Percentiles rank a stretch among this genome's conserved stretches.
phyloP scores from a whole-genome alignment of 2,113 vertebrate species.

The Stercorarius parasiticus region DNA sequence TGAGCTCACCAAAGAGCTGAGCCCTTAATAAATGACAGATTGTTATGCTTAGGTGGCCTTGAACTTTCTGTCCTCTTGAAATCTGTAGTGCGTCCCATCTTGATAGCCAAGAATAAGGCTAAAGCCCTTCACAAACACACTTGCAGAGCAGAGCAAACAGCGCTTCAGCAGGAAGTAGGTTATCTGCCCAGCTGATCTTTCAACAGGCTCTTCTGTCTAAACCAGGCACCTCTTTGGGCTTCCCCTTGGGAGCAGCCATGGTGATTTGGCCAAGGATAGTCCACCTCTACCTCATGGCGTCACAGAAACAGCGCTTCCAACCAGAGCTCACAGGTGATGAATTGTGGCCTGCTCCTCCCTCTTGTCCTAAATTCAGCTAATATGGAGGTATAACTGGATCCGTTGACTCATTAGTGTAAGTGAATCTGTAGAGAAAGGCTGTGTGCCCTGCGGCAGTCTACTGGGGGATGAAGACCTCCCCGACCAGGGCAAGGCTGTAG shows the following conservation, averaged over 20 bases:
- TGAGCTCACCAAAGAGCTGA: not conserved
- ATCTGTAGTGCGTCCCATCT: not conserved
- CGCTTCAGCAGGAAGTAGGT: not conserved
- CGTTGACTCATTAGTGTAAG: not conserved
- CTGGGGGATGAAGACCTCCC: not conserved
- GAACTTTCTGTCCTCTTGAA: not conserved
- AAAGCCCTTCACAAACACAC: not conserved
- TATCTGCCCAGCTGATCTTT: not conserved
- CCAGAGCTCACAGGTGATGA: not conserved
- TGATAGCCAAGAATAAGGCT: not conserved
- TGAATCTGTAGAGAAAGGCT: not conserved
- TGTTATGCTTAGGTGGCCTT: not conserved
- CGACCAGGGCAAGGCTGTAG: not conserved
- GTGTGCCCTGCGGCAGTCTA: not conserved
- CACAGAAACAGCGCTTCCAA: not conserved
- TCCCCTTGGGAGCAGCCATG: not conserved
- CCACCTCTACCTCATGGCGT: fast-evolving
- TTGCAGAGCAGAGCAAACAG: not conserved
- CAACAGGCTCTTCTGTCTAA: not conserved
- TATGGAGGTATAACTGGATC: not conserved
- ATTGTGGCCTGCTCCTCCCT: not conserved
- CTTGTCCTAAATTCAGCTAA: not conserved
- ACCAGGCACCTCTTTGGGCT: not conserved
- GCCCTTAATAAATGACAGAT: not conserved
- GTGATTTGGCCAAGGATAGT: not conserved